Percentiles rank a stretch among this genome's conserved stretches.
phyloP scores from a whole-genome alignment of 2,888 invertebrate species.

The Acrobeloides nanus region DNA sequence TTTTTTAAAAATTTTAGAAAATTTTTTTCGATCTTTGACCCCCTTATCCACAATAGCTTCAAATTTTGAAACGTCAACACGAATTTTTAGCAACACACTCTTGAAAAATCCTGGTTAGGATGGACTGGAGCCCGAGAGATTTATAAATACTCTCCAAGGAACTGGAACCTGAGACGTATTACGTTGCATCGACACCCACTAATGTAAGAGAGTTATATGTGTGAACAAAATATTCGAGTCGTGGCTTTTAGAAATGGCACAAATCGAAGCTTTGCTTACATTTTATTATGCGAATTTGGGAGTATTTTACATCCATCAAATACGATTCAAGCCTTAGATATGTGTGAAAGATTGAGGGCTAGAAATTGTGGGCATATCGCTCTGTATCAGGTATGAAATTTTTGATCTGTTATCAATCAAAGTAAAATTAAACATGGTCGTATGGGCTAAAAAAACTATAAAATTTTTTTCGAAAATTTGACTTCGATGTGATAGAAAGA shows the following conservation, averaged over 20 bases:
- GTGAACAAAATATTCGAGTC: conserved; percentile 4
- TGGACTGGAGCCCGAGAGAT: conserved; percentile 52
- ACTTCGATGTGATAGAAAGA: no score
- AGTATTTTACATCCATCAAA: conserved; percentile 49
- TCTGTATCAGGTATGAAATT: conserved; percentile 38
- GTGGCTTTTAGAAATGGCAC: conserved; percentile 12
- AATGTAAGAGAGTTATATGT: conserved; percentile 19
- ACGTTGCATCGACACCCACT: conserved; percentile 34
- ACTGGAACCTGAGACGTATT: conserved; percentile 45
- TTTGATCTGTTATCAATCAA: background rate
- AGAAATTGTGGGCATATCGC: conserved; percentile 51
- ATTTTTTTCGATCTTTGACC: no score
- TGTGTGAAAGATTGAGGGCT: conserved; percentile 47
- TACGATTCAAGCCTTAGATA: conserved; percentile 45
- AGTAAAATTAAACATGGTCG: no score
- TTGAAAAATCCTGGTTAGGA: conserved; percentile 45
- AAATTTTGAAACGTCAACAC: no score
- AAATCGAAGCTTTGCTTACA: conserved; percentile 40
- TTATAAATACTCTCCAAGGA: conserved; percentile 48
- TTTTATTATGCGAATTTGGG: conserved; percentile 50
- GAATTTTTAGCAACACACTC: conserved; percentile 15
- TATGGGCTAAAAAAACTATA: no score
- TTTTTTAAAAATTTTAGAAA: no score
- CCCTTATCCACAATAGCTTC: no score
- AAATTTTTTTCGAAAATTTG: no score